Conservation (phyloP, 2,888 invertebrate species). For the Ennomos erosarius region DNA sequence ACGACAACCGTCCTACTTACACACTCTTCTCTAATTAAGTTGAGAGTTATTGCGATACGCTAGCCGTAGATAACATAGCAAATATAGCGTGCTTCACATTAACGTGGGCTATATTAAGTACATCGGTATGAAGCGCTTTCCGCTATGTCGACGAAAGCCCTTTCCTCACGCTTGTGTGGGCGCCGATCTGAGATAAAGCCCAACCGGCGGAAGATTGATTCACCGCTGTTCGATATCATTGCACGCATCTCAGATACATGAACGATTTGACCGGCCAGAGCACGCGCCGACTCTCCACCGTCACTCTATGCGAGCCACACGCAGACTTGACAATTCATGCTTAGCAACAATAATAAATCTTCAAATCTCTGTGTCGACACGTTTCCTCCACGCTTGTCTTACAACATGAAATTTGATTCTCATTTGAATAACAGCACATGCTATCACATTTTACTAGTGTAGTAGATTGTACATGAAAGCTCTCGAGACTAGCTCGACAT, state of each 20-base stretch:
- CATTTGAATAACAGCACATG: slow-evolving; percentile 67
- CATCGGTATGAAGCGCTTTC: slow-evolving; percentile 45
- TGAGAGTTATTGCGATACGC: slow-evolving; percentile 60
- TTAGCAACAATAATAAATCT: slow-evolving; percentile 73
- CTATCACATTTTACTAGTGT: slow-evolving; percentile 66
- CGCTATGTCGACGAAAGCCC: slow-evolving; percentile 57
- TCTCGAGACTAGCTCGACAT: slow-evolving; percentile 49
- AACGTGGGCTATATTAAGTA: slow-evolving; percentile 7
- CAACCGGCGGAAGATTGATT: slow-evolving; percentile 76
- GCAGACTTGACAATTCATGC: slow-evolving; percentile 65
- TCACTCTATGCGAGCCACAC: slow-evolving; percentile 48
- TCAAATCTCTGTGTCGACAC: slow-evolving; percentile 62
- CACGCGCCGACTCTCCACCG: slow-evolving; percentile 64
- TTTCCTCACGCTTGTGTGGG: slow-evolving; percentile 60
- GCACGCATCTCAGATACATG: slow-evolving; percentile 69
- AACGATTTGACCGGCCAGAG: slow-evolving; percentile 59
- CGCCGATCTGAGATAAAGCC: slow-evolving; percentile 72
- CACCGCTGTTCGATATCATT: slow-evolving; percentile 70
- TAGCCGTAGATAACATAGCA: slow-evolving; percentile 47
- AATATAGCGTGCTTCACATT: slow-evolving; percentile 38
- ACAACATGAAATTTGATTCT: slow-evolving; percentile 71
- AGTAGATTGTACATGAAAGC: slow-evolving; percentile 51
- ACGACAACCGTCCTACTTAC: slow-evolving; percentile 58
- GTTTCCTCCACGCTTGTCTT: slow-evolving; percentile 58
- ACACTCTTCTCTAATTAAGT: slow-evolving; percentile 68